Base-by-base conservation (phyloP, 2,113 vertebrate species). In the Tragelaphus buxtoni region DNA sequence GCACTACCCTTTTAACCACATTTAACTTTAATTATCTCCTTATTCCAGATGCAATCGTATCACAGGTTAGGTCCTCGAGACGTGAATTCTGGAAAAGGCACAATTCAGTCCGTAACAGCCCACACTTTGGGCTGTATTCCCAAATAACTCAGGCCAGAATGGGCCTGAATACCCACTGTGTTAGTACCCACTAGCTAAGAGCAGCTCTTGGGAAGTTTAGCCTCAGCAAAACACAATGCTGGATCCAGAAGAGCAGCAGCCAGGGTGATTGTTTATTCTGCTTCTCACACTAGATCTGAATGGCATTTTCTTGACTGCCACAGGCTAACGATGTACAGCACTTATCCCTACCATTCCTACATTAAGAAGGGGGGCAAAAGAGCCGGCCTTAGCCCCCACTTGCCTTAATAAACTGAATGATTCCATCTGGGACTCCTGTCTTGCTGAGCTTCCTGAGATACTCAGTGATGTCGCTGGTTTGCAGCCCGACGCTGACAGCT, bases 391-490 rank as follows among this genome's bases (percentile, higher is more conserved):
- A 32, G 45, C 12, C 6, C 17, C 35, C 26, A 17, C 97, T 95
- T 91, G 99, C 99, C 99, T 99, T 99, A 90, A 99, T 99, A 96
- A 99, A 99, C 98, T 99, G 99, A 79, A 99, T 97, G 47, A 99
- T 99, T 58, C 99, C 99, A 39, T 99, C 99, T 0, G 99, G 99
- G 53, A 99, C 99, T 20, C 99, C 99, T 0, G 99, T 99, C 97
- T 99, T 99, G 99, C 99, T 99, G 96, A 99, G 99, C 96, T 99
- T 99, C 97, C 99, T 99, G 69, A 99, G 98, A 90, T 99, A 99
- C 95, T 99, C 99, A 0, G 99, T 99, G 94, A 99, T 99, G 96
- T 99, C 99, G 1, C 99, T 99, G 0, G 99, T 99, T 86, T 99
- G 99, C 45, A 99, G 97, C 13, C 99, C 99, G 0, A 99, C 99